A percentile compares a stretch with the other conserved stretches of the same genome.
phyloP scores from a whole-genome alignment of 2,888 invertebrate species.

The Latrodectus hesperus region DNA sequence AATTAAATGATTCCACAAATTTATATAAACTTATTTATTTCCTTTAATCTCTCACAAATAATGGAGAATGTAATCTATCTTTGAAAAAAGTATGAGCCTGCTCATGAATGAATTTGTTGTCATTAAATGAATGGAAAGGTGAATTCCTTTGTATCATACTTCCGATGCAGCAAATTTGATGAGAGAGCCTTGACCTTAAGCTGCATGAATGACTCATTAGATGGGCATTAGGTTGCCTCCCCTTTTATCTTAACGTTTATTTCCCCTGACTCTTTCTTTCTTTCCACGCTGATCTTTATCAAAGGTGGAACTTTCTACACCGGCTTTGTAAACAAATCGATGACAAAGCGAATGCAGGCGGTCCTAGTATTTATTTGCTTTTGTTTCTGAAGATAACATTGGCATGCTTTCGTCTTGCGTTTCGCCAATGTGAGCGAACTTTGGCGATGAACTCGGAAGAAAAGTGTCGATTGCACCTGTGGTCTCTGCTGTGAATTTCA shows the following conservation, averaged over 20 bases:
- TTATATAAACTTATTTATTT: too few species aligned
- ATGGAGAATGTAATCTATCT: too few species aligned
- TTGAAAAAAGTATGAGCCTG: too few species aligned
- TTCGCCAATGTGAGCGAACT: neutral
- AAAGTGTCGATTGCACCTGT: neutral
- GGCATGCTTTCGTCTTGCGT: neutral
- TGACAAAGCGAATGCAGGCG: constrained; percentile 47
- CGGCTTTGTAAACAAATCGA: constrained; percentile 62
- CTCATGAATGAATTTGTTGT: too few species aligned
- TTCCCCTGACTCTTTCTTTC: neutral
- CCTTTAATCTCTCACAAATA: too few species aligned
- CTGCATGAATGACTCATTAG: neutral
- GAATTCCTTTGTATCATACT: too few species aligned
- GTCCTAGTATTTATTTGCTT: constrained; percentile 45
- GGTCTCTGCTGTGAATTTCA: too few species aligned
- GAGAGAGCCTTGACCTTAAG: constrained; percentile 28
- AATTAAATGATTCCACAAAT: too few species aligned
- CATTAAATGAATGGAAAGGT: too few species aligned
- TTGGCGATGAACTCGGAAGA: constrained; percentile 8
- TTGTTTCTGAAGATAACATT: constrained; percentile 42
- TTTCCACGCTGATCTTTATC: constrained; percentile 23
- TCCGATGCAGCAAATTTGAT: too few species aligned
- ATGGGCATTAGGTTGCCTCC: neutral
- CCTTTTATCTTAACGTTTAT: constrained; percentile 39
- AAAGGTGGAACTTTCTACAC: constrained; percentile 13